Evolutionary conservation across 2,888 invertebrate species (phyloP).

Genomic region (Adelphocoris suturalis): DNA sequence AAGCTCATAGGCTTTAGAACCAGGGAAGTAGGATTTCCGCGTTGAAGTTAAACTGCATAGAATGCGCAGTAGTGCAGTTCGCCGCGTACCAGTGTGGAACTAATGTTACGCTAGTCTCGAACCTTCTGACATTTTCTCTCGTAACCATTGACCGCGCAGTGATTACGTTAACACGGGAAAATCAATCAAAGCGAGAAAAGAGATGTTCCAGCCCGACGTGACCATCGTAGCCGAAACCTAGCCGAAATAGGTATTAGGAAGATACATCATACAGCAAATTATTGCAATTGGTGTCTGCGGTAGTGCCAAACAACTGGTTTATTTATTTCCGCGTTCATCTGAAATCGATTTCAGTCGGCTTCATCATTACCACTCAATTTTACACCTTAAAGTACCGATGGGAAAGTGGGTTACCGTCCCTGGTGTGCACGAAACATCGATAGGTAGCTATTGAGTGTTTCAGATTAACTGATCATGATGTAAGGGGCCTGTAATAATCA

Average conservation of each 20-base stretch:
- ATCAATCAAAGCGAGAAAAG: neutral
- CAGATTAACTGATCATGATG: too few relatives aligned
- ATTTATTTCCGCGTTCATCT: conserved; percentile 4
- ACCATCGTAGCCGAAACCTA: neutral
- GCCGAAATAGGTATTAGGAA: neutral
- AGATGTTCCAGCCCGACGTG: neutral
- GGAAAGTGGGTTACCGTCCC: too few relatives aligned
- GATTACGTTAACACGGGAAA: conserved; percentile 3
- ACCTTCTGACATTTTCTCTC: neutral
- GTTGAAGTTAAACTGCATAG: too few relatives aligned
- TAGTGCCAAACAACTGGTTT: neutral
- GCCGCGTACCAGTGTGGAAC: too few relatives aligned
- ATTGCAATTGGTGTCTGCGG: neutral
- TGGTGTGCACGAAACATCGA: too few relatives aligned
- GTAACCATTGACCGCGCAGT: neutral
- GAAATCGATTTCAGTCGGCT: neutral
- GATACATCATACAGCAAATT: neutral
- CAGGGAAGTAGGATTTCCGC: too few relatives aligned
- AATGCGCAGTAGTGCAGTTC: too few relatives aligned
- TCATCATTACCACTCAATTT: too few relatives aligned
- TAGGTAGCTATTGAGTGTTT: too few relatives aligned
- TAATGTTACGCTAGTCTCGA: neutral
- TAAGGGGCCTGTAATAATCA: too few relatives aligned
- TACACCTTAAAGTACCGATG: too few relatives aligned
- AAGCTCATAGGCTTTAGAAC: too few relatives aligned